A percentile compares a stretch with the other conserved stretches of the same genome.
phyloP scores from a whole-genome alignment of 2,113 vertebrate genomes.

The Pseudopodoces humilis region DNA sequence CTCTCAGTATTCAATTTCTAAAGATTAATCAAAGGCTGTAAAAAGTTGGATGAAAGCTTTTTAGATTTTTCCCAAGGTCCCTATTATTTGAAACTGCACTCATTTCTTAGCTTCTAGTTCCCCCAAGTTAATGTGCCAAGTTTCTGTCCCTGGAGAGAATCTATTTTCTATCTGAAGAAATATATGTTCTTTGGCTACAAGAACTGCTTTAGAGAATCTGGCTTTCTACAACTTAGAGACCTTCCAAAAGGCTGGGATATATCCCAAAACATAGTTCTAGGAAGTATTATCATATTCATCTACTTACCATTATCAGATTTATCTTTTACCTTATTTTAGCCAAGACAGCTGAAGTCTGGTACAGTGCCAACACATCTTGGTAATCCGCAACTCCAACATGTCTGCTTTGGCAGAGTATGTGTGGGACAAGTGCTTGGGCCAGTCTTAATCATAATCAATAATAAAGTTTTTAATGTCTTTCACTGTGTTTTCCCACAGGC shows the following conservation, averaged over 20 bases:
- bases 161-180: constrained; percentile 32
- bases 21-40: constrained; percentile 11
- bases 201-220: background rate
- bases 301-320: constrained; percentile 20
- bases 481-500: background rate
- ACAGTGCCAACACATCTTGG: background rate
- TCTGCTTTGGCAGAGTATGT: background rate
- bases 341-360: background rate
- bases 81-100: background rate
- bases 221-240: background rate
- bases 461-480: background rate
- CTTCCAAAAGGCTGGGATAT: background rate
- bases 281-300: constrained; percentile 3
- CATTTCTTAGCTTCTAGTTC: constrained; percentile 18
- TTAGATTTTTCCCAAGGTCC: background rate
- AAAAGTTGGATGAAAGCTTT: constrained; percentile 30
- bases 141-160: constrained; percentile 25
- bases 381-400: background rate
- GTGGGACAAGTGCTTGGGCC: background rate
- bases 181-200: constrained; percentile 16
- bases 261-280: constrained; percentile 13
- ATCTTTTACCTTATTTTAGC: background rate
- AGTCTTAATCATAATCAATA: background rate
- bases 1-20: background rate
- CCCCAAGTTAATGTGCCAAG: background rate